A percentile compares a stretch with the other conserved stretches of the same genome.
Evolutionary conservation across 2,888 invertebrate species (phyloP).

Genomic region (Protodeltote pygarga): DNA sequence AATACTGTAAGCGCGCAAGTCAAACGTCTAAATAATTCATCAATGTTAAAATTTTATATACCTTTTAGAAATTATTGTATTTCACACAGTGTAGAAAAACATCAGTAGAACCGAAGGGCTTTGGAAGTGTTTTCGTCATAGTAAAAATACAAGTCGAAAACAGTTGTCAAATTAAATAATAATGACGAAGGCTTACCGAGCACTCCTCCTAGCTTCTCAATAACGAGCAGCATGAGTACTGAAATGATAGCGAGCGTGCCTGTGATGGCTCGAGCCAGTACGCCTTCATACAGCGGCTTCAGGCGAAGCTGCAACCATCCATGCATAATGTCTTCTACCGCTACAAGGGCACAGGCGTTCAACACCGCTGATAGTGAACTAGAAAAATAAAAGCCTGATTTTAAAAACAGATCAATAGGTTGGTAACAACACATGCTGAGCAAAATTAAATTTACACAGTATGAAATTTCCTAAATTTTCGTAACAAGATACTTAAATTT

Average conservation of each 20-base stretch:
- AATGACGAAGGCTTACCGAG: conserved; percentile 86
- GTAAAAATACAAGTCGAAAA: neutral
- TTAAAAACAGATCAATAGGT: too few relatives aligned
- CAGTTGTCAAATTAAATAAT: neutral
- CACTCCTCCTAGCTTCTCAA: conserved; percentile 93
- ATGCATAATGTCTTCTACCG: conserved; percentile 93
- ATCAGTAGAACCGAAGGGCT: too few relatives aligned
- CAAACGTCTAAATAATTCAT: too few relatives aligned
- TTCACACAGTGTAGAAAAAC: too few relatives aligned
- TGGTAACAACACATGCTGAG: too few relatives aligned
- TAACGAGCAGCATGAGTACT: conserved; percentile 89
- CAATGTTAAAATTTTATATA: too few relatives aligned
- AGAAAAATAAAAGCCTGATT: conserved; percentile 42
- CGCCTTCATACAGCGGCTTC: conserved; percentile 87
- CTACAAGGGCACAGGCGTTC: conserved; percentile 94
- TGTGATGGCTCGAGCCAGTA: conserved; percentile 89
- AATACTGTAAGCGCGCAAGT: too few relatives aligned
- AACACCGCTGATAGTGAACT: conserved; percentile 96
- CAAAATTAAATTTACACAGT: too few relatives aligned
- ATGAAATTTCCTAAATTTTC: too few relatives aligned
- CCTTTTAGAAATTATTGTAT: too few relatives aligned
- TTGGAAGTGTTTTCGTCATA: too few relatives aligned
- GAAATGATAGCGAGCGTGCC: conserved; percentile 89
- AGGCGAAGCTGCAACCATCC: conserved; percentile 89
- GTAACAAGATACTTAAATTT: too few relatives aligned